Conservation (phyloP, 2,888 invertebrate species). For the Stenchaetothrips biformis region DNA sequence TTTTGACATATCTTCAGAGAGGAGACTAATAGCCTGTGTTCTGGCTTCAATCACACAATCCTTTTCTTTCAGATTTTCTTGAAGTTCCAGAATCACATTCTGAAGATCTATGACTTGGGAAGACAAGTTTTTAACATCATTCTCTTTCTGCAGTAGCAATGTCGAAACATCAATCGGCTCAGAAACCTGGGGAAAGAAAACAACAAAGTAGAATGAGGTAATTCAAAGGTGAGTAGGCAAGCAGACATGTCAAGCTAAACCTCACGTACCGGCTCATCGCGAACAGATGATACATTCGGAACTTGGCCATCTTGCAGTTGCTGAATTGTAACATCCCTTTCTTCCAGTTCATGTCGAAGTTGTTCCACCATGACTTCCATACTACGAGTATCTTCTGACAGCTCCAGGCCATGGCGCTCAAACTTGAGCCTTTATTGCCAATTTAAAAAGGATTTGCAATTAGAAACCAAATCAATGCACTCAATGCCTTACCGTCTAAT, state of each 20-base stretch:
- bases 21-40: constrained; percentile 70
- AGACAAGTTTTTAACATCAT: not conserved
- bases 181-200: constrained; percentile 25
- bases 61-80: constrained; percentile 76
- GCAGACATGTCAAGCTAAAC: not conserved
- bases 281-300: constrained; percentile 33
- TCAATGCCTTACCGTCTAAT: not conserved
- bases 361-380: constrained; percentile 48
- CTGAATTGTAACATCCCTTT: constrained; percentile 43
- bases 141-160: not conserved
- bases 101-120: not conserved
- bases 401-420: constrained; percentile 1
- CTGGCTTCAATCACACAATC: constrained; percentile 77
- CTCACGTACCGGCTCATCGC: constrained; percentile 26
- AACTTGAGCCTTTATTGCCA: not conserved
- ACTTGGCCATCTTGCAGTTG: constrained; percentile 40
- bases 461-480: not conserved
- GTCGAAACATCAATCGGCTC: not conserved
- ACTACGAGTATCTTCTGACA: constrained; percentile 44
- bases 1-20: constrained; percentile 65
- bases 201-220: not conserved
- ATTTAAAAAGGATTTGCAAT: not conserved
- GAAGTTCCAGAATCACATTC: constrained; percentile 65
- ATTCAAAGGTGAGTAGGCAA: not conserved
- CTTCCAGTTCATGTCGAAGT: constrained; percentile 49